phyloP scores from a whole-genome alignment of 2,888 invertebrate genomes.

The Meiosimyza platycephala region DNA sequence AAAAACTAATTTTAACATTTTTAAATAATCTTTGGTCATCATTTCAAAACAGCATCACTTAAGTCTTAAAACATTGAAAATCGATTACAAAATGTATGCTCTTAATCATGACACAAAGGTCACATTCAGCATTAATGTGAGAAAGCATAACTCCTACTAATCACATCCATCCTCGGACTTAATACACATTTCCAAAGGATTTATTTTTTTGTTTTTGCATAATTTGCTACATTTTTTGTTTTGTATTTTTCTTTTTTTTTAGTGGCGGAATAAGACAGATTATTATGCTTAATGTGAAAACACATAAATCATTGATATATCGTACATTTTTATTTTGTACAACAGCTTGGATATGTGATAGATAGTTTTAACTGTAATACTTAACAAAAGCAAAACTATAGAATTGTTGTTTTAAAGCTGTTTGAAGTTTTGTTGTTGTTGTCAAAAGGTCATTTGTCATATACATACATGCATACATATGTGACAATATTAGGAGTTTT shows the following conservation, averaged over 20 bases:
- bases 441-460: constrained; percentile 35
- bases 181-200: background rate
- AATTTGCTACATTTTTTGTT: background rate
- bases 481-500: constrained; percentile 2
- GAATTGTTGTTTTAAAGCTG: background rate
- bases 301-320: constrained; percentile 41
- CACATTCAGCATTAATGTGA: too few species aligned
- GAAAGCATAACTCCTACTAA: background rate
- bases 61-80: too few species aligned
- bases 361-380: background rate
- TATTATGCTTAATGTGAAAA: constrained; percentile 32
- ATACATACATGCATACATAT: background rate
- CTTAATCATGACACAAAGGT: too few species aligned
- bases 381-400: background rate
- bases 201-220: background rate
- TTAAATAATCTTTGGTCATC: too few species aligned
- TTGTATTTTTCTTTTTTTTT: constrained; percentile 4
- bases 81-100: too few species aligned
- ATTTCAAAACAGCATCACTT: too few species aligned
- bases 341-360: too few species aligned
- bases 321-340: background rate
- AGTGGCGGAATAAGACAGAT: constrained; percentile 40
- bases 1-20: too few species aligned
- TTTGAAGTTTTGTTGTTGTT: background rate
- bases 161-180: background rate